Conservation (phyloP, 2,113 vertebrate species). For the Takifugu bimaculatus region DNA sequence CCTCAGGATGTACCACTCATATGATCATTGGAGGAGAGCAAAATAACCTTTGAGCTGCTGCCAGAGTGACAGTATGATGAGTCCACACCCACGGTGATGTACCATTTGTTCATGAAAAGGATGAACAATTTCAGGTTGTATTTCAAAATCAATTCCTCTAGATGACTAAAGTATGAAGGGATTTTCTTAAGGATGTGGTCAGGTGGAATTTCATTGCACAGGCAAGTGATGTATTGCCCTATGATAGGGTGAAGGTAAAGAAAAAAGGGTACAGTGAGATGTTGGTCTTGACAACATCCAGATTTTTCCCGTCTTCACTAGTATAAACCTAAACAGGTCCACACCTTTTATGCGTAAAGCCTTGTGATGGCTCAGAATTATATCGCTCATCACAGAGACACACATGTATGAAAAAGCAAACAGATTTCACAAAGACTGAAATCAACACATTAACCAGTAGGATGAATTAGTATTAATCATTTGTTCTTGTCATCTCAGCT, state of each 20-base stretch:
- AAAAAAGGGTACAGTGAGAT: background rate
- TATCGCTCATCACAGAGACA: conserved; percentile 4
- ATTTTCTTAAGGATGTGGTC: too few species aligned
- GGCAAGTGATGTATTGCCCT: background rate
- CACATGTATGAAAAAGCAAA: background rate
- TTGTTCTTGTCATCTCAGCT: conserved; percentile 14
- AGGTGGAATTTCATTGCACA: background rate
- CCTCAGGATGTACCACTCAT: conserved; percentile 64
- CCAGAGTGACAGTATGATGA: background rate
- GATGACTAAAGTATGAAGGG: too few species aligned
- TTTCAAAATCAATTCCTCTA: background rate
- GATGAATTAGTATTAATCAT: background rate
- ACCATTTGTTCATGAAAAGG: conserved; percentile 29
- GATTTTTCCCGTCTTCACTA: background rate
- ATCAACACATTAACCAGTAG: background rate
- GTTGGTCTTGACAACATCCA: background rate
- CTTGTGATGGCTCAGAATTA: background rate
- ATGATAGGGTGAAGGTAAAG: background rate
- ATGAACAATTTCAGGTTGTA: conserved; percentile 4
- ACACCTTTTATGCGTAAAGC: background rate
- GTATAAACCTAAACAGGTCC: conserved; percentile 6
- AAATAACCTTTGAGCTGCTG: conserved; percentile 38
- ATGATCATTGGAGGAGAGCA: conserved; percentile 46
- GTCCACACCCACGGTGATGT: conserved; percentile 1
- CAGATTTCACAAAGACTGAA: background rate